phyloP scores from a whole-genome alignment of 2,888 invertebrate genomes.

The Leucophenga montana region DNA sequence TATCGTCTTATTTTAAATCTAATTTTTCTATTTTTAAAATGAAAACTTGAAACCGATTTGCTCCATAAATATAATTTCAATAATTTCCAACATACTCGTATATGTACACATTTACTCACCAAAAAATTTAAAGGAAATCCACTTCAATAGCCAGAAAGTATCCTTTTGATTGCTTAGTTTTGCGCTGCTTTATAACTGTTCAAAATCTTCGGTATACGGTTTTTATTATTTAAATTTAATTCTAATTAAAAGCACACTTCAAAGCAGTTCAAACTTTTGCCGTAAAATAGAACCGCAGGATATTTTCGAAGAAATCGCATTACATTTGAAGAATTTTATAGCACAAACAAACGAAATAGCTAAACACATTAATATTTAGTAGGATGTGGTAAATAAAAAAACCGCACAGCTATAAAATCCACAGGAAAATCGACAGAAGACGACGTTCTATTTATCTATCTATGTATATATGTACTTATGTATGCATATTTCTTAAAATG shows the following conservation, averaged over 20 bases:
- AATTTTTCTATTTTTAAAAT: too few relatives aligned
- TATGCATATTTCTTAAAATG: too few relatives aligned
- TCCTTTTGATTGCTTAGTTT: slow-evolving; percentile 52
- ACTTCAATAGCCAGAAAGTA: slow-evolving; percentile 39
- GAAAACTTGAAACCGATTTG: too few relatives aligned
- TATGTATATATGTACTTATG: too few relatives aligned
- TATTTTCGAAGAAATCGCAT: slow-evolving; percentile 14
- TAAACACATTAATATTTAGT: background rate
- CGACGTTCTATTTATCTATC: too few relatives aligned
- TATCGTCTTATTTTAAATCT: too few relatives aligned
- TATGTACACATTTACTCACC: too few relatives aligned
- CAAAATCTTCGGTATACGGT: too few relatives aligned
- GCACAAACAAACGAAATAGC: background rate
- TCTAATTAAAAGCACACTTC: slow-evolving; percentile 40
- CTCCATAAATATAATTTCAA: too few relatives aligned
- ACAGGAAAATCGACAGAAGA: slow-evolving; percentile 26
- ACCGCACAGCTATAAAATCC: slow-evolving; percentile 41
- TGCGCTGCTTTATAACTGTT: slow-evolving; percentile 37
- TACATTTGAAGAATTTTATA: too few relatives aligned
- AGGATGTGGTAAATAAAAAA: background rate
- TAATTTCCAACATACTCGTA: too few relatives aligned
- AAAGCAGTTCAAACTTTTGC: slow-evolving; percentile 43
- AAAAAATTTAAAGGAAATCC: too few relatives aligned
- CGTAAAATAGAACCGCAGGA: slow-evolving; percentile 40
- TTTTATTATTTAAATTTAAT: slow-evolving; percentile 47